Evolutionary conservation across 2,797 vertebrate species (phyloP).

Genomic region (Neopelma chrysocephalum): DNA sequence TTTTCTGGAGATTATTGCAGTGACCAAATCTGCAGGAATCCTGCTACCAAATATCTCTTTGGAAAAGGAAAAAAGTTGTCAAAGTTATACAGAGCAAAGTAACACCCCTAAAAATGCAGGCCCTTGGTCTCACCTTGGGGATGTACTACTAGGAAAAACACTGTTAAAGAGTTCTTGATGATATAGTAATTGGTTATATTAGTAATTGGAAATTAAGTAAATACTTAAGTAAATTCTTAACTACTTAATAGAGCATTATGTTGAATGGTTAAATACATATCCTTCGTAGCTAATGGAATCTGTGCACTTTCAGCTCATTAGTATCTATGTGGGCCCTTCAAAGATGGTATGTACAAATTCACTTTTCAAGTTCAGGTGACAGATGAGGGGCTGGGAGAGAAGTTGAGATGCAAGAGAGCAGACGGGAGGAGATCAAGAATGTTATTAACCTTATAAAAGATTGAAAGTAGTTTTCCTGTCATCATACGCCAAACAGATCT

Average conservation of each 20-base stretch:
- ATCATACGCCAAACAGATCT: neutral
- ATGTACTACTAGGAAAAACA: neutral
- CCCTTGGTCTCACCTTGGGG: neutral
- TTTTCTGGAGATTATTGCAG: neutral
- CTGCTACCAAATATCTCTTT: neutral
- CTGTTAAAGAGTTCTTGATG: neutral
- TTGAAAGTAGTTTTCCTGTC: neutral
- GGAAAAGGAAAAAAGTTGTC: neutral
- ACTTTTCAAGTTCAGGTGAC: neutral
- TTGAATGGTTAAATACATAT: neutral
- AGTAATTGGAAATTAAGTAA: neutral
- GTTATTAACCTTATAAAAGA: neutral
- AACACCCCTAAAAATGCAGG: neutral
- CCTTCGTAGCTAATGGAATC: neutral
- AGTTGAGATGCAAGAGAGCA: neutral
- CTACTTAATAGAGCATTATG: neutral
- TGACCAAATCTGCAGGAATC: neutral
- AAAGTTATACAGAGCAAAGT: neutral
- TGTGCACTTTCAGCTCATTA: neutral
- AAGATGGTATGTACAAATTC: neutral
- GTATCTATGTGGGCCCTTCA: neutral
- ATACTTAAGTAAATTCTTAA: neutral
- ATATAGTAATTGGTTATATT: neutral
- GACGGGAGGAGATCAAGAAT: neutral
- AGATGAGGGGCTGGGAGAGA: neutral